Conservation (phyloP, 2,888 invertebrate species). For the Nineta flava region DNA sequence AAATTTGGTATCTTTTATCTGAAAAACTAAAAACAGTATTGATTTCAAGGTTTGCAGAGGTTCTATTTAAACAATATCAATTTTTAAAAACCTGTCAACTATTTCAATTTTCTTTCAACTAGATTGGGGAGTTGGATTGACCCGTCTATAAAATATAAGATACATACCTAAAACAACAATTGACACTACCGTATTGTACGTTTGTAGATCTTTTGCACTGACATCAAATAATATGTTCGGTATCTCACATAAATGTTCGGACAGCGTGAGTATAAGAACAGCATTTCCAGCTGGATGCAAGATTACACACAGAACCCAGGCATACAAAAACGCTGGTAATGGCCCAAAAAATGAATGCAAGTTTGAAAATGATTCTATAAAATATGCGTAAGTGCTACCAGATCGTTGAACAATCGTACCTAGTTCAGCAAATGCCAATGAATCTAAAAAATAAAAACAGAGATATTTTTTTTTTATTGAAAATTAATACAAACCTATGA, state of each 20-base stretch:
- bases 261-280: conserved; percentile 57
- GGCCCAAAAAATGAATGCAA: conserved; percentile 54
- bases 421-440: conserved; percentile 64
- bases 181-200: conserved; percentile 44
- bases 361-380: conserved; percentile 54
- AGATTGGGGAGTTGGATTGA: no score
- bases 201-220: conserved; percentile 25
- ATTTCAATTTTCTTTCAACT: no score
- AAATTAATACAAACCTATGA: no score
- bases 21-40: no score
- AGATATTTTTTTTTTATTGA: no score
- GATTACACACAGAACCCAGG: conserved; percentile 62
- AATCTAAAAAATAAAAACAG: conserved; percentile 38
- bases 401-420: conserved; percentile 64
- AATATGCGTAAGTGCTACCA: conserved; percentile 69
- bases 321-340: conserved; percentile 55
- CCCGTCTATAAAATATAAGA: no score
- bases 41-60: no score
- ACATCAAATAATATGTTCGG: conserved; percentile 32
- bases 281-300: conserved; percentile 65
- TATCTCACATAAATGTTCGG: conserved; percentile 56
- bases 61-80: no score
- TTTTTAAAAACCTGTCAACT: no score
- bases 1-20: no score
- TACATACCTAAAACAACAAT: conserved; percentile 44